A percentile compares a stretch with the other conserved stretches of the same genome.
phyloP scores from a whole-genome alignment of 2,113 vertebrate genomes.

The Paraplagusia blochii region DNA sequence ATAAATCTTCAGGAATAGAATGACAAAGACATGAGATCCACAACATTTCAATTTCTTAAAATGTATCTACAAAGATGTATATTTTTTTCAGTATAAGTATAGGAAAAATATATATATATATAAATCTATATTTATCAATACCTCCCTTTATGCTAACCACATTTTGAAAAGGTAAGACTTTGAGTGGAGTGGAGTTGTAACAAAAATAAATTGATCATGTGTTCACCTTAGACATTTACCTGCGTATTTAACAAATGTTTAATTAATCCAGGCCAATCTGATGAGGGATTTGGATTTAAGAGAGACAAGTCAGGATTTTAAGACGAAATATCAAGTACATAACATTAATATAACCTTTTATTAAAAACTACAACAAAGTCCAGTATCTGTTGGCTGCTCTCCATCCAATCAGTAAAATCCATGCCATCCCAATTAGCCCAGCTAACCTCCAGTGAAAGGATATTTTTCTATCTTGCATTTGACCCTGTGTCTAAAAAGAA shows the following conservation, averaged over 20 bases:
- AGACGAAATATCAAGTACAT: too few species aligned
- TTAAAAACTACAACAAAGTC: neutral
- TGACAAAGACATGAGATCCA: too few species aligned
- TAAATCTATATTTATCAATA: too few species aligned
- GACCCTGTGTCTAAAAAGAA: neutral
- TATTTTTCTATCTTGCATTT: constrained; percentile 8
- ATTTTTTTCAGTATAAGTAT: too few species aligned
- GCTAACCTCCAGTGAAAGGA: constrained; percentile 1
- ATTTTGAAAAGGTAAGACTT: constrained; percentile 47
- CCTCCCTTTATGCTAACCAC: constrained; percentile 40
- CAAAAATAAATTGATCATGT: constrained; percentile 38
- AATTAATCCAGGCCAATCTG: constrained; percentile 5
- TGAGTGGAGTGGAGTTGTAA: constrained; percentile 26
- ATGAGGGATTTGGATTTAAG: neutral
- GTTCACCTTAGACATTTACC: constrained; percentile 16
- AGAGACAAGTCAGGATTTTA: neutral
- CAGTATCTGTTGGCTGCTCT: neutral
- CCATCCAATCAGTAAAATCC: constrained; percentile 1
- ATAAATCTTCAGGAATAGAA: too few species aligned
- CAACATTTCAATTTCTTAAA: too few species aligned
- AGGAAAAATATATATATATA: too few species aligned
- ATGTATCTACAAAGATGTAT: too few species aligned
- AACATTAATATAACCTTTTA: neutral
- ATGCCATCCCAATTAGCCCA: neutral
- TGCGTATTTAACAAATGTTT: constrained; percentile 17